A percentile compares a stretch with the other conserved stretches of the same genome.
Evolutionary conservation across 2,888 invertebrate genomes (phyloP).

Genomic region (Amitus sp.): DNA sequence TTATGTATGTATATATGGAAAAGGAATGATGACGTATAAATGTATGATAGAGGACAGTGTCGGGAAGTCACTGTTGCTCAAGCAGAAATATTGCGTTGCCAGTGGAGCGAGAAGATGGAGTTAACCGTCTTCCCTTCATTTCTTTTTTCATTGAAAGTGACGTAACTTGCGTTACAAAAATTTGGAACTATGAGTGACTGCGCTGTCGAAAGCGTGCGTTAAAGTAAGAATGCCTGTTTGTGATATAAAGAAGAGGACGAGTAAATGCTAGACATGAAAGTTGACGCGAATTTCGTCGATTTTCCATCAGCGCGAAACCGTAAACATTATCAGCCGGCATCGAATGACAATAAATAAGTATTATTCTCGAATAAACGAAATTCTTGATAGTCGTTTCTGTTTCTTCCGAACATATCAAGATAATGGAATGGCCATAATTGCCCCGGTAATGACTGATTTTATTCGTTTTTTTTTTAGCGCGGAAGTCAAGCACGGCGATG

Average conservation of each 20-base stretch:
- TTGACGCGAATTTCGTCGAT: slow-evolving; percentile 30
- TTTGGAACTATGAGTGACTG: slow-evolving; percentile 18
- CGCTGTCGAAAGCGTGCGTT: not conserved
- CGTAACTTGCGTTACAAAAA: slow-evolving; percentile 31
- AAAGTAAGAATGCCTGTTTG: slow-evolving; percentile 7
- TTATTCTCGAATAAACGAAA: slow-evolving; percentile 45
- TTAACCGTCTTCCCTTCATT: slow-evolving; percentile 17
- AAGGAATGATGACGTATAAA: slow-evolving; percentile 35
- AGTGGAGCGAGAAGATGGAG: slow-evolving; percentile 36
- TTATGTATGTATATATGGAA: slow-evolving; percentile 38
- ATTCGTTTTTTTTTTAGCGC: slow-evolving; percentile 8
- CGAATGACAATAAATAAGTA: slow-evolving; percentile 55
- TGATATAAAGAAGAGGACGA: slow-evolving; percentile 8
- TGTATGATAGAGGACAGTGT: slow-evolving; percentile 38
- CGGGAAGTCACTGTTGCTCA: slow-evolving; percentile 42
- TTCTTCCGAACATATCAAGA: slow-evolving; percentile 47
- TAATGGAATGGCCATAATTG: too few relatives aligned
- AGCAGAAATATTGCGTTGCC: slow-evolving; percentile 43
- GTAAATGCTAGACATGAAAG: slow-evolving; percentile 28
- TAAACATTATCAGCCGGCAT: slow-evolving; percentile 40
- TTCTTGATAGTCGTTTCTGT: slow-evolving; percentile 40
- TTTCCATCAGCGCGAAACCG: slow-evolving; percentile 1
- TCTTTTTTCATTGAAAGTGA: slow-evolving; percentile 30
- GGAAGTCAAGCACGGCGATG: slow-evolving; percentile 6
- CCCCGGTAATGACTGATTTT: too few relatives aligned